These are phyloP conservation scores for Tachysurus vachellii DNA, from an alignment of 2,113 vertebrate species.

Conservation along the genomic window DNA sequence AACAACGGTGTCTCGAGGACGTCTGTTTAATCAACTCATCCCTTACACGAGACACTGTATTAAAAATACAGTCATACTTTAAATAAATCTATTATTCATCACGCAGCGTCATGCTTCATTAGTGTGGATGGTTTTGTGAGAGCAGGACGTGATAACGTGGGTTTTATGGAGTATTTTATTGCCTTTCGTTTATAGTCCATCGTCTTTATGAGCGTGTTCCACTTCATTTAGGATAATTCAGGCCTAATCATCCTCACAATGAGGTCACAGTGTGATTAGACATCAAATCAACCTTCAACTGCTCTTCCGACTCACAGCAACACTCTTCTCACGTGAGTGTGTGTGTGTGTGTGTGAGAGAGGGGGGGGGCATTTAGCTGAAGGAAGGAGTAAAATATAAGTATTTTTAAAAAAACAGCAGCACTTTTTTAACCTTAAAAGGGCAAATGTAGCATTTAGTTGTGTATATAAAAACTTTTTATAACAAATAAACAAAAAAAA, in stretches of 20 bases:
- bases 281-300: constrained; percentile 51
- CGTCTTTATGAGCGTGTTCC: constrained; percentile 44
- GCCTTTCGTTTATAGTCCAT: constrained; percentile 33
- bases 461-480: too few species aligned
- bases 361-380: neutral
- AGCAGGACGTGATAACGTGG: constrained; percentile 14
- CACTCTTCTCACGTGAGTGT: neutral
- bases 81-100: constrained; percentile 45
- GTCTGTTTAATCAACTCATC: constrained; percentile 35
- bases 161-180: constrained; percentile 36
- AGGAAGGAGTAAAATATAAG: neutral
- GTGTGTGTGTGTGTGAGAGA: neutral
- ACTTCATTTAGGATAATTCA: constrained; percentile 46
- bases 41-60: constrained; percentile 12
- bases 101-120: constrained; percentile 29
- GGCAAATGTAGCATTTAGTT: neutral
- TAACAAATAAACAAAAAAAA: neutral
- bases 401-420: neutral
- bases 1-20: constrained; percentile 26
- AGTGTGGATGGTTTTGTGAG: neutral
- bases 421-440: too few species aligned
- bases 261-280: constrained; percentile 46
- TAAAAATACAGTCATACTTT: constrained; percentile 3
- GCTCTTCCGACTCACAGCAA: constrained; percentile 31
- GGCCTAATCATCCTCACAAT: constrained; percentile 42